Evolutionary conservation across 2,888 invertebrate species (phyloP), one percentile per base, ranked within the genome.

Genomic region (Nemurella pictetii): DNA sequence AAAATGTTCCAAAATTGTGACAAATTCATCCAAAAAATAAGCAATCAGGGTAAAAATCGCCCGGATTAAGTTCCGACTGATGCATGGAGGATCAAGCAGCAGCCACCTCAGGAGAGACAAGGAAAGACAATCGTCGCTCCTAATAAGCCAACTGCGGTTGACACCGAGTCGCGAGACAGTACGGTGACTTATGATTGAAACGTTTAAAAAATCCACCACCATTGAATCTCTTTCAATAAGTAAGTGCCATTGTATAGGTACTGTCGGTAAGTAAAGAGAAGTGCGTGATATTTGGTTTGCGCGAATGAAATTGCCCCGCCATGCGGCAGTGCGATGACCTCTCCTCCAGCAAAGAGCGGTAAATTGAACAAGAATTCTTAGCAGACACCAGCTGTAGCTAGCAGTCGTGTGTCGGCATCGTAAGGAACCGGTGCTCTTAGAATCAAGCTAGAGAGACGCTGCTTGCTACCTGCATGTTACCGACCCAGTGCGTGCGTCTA

Each of bases 321-420:
- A 83, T 25, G 83, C 83, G 83, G 85, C 83, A 25, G 85, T 78
- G 77, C 85, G 85, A 83, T 85, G 85, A 85, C 85, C 85, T 30
- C 82, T 73, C 73, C 32, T 20, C 84, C 73, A 81, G 80, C 36
- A 81, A 81, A 81, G 80, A 81, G 80, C 80, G 80, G 80, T 81
- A 81, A 81, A 81, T 81, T 30, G 80, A 30, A 81, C 35, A 81
- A 30, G 35, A 35, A 81, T 35, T 81, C 80, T n/a, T 32, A 27
- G n/a, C 80, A 80, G 29, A 26, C 26, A 15, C 26, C 32, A 80
- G 32, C 32, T 81, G 25, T 55, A 81, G 36, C 27, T n/a, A 27
- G 15, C 80, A 81, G 80, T 81, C 35, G 80, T 81, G 36, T 36
- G n/a, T 20, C 36, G 80, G 35, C 80, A 81, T 26, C 32, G 32